These are phyloP conservation scores for Apus apus DNA, from an alignment of 2,113 vertebrate genomes.

Conservation along the genomic window DNA sequence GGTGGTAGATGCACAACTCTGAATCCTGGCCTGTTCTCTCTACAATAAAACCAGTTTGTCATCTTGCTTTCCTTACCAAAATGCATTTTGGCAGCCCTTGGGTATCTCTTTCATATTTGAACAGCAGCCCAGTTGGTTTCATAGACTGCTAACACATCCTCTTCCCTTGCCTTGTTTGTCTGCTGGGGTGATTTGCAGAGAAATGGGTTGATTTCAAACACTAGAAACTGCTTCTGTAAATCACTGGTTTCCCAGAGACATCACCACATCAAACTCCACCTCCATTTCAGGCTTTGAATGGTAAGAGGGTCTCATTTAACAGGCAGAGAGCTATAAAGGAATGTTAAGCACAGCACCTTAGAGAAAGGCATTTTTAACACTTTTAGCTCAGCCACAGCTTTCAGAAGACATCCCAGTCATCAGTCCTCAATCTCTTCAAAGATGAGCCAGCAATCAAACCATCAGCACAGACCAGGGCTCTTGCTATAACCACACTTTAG, in stretches of 20 bases:
- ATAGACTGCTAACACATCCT: not conserved
- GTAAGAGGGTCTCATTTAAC: not conserved
- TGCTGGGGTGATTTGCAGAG: not conserved
- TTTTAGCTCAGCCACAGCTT: not conserved
- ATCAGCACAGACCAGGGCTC: accelerated
- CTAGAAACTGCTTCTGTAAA: not conserved
- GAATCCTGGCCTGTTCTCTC: not conserved
- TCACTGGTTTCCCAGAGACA: not conserved
- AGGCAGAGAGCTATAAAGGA: not conserved
- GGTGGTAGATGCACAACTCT: not conserved
- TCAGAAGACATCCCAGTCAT: not conserved
- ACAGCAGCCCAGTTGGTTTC: conserved; percentile 5
- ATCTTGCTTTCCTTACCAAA: not conserved
- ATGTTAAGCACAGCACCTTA: not conserved
- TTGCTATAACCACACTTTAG: not conserved
- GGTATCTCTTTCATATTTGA: not conserved
- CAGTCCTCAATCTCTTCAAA: not conserved
- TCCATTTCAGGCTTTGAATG: not conserved
- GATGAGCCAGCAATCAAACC: not conserved
- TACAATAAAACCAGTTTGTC: not conserved
- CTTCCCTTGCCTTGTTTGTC: not conserved
- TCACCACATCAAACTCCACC: not conserved
- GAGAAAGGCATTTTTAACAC: not conserved
- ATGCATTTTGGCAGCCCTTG: not conserved
- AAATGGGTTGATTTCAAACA: not conserved